These are phyloP conservation scores for Heloderma charlesbogerti DNA, from an alignment of 2,113 vertebrate genomes.

Conservation along the genomic window DNA sequence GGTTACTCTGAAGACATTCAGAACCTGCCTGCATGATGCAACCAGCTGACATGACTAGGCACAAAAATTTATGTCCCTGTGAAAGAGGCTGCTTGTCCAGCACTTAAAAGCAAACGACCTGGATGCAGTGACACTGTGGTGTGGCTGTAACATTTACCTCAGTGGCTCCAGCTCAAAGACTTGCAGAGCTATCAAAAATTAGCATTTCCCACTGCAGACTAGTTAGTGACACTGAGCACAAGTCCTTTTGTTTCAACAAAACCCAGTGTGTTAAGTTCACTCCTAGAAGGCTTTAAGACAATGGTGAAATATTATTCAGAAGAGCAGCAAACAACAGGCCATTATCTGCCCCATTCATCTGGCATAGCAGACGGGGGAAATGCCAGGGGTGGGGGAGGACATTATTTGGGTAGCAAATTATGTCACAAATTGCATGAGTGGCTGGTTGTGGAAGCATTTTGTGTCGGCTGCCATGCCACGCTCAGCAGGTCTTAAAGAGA, in stretches of 20 bases:
- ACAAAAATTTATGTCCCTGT: slow-evolving; percentile 69
- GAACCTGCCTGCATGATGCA: slow-evolving; percentile 67
- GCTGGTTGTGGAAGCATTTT: slow-evolving; percentile 35
- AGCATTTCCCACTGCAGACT: slow-evolving; percentile 53
- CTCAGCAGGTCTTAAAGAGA: slow-evolving; percentile 6
- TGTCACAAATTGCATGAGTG: slow-evolving; percentile 51
- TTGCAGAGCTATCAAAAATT: slow-evolving; percentile 46
- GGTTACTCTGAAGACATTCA: slow-evolving; percentile 71
- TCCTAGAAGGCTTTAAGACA: slow-evolving; percentile 63
- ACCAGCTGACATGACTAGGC: slow-evolving; percentile 71
- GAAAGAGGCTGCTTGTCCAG: slow-evolving; percentile 52
- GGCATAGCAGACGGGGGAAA: slow-evolving; percentile 29
- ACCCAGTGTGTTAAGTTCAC: slow-evolving; percentile 59
- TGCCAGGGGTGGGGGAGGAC: not conserved
- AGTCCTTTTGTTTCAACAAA: slow-evolving; percentile 70
- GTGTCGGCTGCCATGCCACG: not conserved
- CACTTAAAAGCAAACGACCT: slow-evolving; percentile 41
- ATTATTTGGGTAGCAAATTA: slow-evolving; percentile 57
- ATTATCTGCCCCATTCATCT: slow-evolving; percentile 60
- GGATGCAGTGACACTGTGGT: slow-evolving; percentile 30
- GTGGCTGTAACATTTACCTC: slow-evolving; percentile 30
- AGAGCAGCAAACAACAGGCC: slow-evolving; percentile 61
- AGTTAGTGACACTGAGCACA: slow-evolving; percentile 47
- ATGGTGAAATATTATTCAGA: slow-evolving; percentile 65
- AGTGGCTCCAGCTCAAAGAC: slow-evolving; percentile 38